Percentiles rank a stretch among this genome's conserved stretches.
Evolutionary conservation across 2,113 vertebrate genomes (phyloP).

Genomic region (Sclerurus mexicanus): DNA sequence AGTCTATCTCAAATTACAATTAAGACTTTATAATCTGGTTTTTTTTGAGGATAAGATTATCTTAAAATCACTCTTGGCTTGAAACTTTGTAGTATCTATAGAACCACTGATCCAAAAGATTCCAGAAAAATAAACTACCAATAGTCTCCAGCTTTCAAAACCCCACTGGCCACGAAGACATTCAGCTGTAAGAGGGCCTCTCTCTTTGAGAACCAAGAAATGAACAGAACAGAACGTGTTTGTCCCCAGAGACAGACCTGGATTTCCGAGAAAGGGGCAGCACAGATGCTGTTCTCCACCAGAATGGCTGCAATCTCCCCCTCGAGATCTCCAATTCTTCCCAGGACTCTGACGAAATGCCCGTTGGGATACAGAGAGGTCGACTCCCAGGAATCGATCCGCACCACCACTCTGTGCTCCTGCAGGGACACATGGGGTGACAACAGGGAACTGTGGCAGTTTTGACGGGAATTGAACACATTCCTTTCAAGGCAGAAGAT

Average conservation of each 20-base stretch:
- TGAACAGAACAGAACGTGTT: neutral
- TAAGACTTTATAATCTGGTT: neutral
- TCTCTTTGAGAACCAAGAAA: neutral
- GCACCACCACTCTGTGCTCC: constrained; percentile 91
- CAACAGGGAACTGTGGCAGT: neutral
- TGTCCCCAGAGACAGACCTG: constrained; percentile 79
- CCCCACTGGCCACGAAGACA: neutral
- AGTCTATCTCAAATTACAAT: neutral
- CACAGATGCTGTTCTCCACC: constrained; percentile 89
- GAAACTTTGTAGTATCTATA: neutral
- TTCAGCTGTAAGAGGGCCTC: neutral
- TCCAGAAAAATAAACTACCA: neutral
- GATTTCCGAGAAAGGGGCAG: constrained; percentile 90
- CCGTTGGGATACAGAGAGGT: constrained; percentile 91
- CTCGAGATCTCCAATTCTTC: constrained; percentile 89
- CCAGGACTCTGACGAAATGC: constrained; percentile 90
- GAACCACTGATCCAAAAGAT: neutral
- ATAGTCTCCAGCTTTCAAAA: neutral
- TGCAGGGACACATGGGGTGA: constrained; percentile 49
- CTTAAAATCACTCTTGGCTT: neutral
- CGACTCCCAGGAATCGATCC: constrained; percentile 93
- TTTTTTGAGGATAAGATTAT: neutral
- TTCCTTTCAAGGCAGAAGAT: neutral
- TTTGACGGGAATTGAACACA: neutral
- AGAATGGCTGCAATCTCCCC: constrained; percentile 92